These are phyloP conservation scores for Pachydiplax longipennis DNA, from an alignment of 2,888 invertebrate species.

Conservation along the genomic window DNA sequence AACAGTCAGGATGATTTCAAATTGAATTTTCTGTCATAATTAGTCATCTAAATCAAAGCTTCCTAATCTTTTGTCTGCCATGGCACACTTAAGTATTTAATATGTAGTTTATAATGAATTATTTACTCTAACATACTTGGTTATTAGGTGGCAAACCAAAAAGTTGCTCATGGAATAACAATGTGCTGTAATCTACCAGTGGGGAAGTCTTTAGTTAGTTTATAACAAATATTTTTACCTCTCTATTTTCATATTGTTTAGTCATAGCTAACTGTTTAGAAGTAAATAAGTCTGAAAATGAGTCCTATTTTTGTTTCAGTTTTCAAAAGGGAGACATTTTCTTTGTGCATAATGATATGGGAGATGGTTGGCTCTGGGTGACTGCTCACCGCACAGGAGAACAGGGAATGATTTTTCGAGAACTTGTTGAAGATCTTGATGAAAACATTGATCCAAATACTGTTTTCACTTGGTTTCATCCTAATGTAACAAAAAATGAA, in stretches of 20 bases:
- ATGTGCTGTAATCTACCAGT: no score
- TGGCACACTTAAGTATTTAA: neutral
- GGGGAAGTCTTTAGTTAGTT: no score
- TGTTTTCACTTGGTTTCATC: constrained; percentile 96
- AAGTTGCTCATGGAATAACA: no score
- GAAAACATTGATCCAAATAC: constrained; percentile 95
- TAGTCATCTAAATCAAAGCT: no score
- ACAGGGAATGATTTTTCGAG: constrained; percentile 95
- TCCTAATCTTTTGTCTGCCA: no score
- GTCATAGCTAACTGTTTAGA: neutral
- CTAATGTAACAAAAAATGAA: constrained; percentile 94
- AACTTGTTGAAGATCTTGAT: constrained; percentile 92
- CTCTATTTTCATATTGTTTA: no score
- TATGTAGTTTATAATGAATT: no score
- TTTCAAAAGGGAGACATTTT: constrained; percentile 97
- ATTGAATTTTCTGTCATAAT: no score
- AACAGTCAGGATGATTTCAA: no score
- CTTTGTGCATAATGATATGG: constrained; percentile 96
- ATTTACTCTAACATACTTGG: no score
- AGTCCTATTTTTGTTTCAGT: constrained; percentile 59
- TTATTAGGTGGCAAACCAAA: no score
- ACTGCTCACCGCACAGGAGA: constrained; percentile 94
- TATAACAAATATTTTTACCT: no score
- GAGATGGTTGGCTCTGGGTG: constrained; percentile 98
- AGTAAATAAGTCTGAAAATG: neutral